Conservation (phyloP, 2,797 vertebrate genomes). For the Phyllotis vaccarum region DNA sequence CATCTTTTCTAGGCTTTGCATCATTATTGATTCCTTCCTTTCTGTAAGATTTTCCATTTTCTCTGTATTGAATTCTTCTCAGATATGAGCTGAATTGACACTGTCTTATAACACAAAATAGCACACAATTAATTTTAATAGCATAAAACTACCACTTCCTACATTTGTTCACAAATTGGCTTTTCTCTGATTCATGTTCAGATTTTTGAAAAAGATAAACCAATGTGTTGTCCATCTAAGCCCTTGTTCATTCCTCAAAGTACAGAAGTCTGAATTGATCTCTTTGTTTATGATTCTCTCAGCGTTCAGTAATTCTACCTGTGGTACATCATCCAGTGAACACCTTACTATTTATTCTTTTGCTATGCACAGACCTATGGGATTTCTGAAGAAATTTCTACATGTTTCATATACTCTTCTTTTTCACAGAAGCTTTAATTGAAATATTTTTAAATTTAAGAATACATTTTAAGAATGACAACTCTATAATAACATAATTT, state of each 20-base stretch:
- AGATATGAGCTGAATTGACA: constrained; percentile 5
- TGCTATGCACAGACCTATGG: background rate
- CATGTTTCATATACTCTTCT: background rate
- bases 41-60: constrained; percentile 32
- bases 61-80: constrained; percentile 16
- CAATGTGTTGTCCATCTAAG: background rate
- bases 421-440: background rate
- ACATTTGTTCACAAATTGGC: background rate
- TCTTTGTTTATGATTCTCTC: background rate
- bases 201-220: constrained; percentile 10
- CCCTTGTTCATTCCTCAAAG: background rate
- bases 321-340: background rate
- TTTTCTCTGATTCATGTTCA: background rate
- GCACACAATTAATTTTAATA: constrained; percentile 27
- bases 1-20: background rate
- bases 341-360: constrained; percentile 25
- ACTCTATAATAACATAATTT: background rate
- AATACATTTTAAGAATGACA: background rate
- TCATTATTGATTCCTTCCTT: background rate
- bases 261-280: background rate
- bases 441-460: background rate
- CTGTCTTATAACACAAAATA: constrained; percentile 39
- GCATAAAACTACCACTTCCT: background rate
- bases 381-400: background rate
- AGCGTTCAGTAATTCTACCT: background rate